Evolutionary conservation across 2,113 vertebrate species (phyloP), one percentile per base, ranked within the genome.

Genomic region (Indicator indicator): DNA sequence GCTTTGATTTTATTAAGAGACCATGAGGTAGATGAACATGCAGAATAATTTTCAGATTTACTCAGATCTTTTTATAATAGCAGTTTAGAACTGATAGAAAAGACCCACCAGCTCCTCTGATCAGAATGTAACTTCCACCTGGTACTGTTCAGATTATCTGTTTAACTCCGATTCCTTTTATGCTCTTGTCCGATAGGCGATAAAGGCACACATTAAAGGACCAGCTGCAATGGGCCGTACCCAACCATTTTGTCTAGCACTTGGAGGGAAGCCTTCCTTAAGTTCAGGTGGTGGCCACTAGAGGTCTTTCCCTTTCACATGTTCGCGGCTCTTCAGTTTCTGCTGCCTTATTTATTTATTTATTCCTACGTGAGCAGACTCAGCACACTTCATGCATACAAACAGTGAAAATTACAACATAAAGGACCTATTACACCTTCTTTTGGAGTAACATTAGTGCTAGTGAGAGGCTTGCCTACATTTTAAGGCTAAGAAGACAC

Each of bases 351-450:
- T 80, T 91, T 62, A 52, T 87, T 98, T 98, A 97, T 98, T 98
- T 98, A 97, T 98, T 96, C 97, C 97, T 98, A 97, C 97, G 97
- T 96, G 97, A 98, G 97, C 98, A 97, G 95, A 97, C 54, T 95
- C 97, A 70, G 96, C 96, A 62, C 96, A 95, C 97, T 97, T 95
- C 98, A 96, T 92, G 97, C 97, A 95, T 91, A 94, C 86, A 92
- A 97, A 98, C 97, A 97, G 95, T 95, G 96, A 94, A 88, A 96
- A 97, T 97, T 65, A 83, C 97, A 93, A 88, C 20, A 90, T 74
- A 95, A 96, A 97, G 95, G 97, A 97, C 76, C 88, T 92, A 67
- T 81, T 90, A 67, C 62, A 55, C 69, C 94, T 93, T 96, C 85
- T 92, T 86, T 56, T 88, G 98, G 98, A 98, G 95, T 97, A 84